A percentile compares a stretch with the other conserved stretches of the same genome.
Conservation (phyloP, 2,113 vertebrate genomes). For the Centropristis striata region DNA sequence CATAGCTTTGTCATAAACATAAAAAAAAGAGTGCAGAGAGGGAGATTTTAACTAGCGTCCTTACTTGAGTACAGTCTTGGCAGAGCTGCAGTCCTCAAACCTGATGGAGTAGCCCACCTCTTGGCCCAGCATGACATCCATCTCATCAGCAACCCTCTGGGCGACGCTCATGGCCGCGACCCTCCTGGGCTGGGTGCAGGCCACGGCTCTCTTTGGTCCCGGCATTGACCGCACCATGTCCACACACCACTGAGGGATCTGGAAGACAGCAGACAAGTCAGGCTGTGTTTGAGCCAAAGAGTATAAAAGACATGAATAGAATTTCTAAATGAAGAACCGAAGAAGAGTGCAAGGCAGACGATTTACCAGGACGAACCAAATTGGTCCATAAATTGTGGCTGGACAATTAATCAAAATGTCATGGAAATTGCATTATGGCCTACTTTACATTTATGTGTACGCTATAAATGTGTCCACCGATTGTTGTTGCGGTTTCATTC, state of each 20-base stretch:
- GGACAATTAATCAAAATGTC: not conserved
- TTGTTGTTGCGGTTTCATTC: no score
- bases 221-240: conserved; percentile 92
- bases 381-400: no score
- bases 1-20: not conserved
- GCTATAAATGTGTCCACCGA: no score
- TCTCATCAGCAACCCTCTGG: conserved; percentile 97
- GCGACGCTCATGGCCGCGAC: conserved; percentile 98
- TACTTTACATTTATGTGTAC: no score
- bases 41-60: conserved; percentile 36
- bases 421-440: no score
- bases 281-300: not conserved
- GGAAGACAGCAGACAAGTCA: conserved; percentile 3
- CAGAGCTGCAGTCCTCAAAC: conserved; percentile 98
- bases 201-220: conserved; percentile 93
- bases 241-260: conserved; percentile 99
- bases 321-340: not conserved
- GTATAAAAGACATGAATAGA: not conserved
- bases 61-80: conserved; percentile 98
- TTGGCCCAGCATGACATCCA: conserved; percentile 98
- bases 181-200: conserved; percentile 95
- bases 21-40: no score
- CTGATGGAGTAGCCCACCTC: conserved; percentile 98
- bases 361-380: not conserved
- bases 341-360: not conserved